Conservation (phyloP, 2,113 vertebrate genomes). For the Pandion haliaetus region DNA sequence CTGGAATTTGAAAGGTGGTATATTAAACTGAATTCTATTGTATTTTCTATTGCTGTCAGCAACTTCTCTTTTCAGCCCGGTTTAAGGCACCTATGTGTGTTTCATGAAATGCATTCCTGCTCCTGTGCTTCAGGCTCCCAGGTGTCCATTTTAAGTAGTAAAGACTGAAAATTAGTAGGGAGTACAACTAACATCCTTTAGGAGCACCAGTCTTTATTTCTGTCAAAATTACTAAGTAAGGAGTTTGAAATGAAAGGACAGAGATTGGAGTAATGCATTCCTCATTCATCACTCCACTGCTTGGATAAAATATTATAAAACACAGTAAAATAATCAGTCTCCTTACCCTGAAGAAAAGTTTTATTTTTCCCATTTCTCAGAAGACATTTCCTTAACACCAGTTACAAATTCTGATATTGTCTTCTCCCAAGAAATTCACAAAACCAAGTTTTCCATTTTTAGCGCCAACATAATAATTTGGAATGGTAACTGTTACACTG, state of each 20-base stretch:
- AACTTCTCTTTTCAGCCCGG: background rate
- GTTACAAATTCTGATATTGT: background rate
- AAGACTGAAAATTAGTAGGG: background rate
- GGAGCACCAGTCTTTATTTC: background rate
- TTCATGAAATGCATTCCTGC: background rate
- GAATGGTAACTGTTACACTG: background rate
- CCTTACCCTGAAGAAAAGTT: background rate
- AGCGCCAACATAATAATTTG: background rate
- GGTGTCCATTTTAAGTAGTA: background rate
- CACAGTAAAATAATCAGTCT: background rate
- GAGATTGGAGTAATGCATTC: background rate
- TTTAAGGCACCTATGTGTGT: background rate
- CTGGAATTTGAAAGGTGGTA: constrained; percentile 29
- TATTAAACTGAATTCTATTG: constrained; percentile 44
- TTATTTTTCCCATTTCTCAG: background rate
- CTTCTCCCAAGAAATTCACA: background rate
- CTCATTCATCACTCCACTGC: background rate
- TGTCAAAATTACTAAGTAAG: background rate
- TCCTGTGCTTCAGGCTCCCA: background rate
- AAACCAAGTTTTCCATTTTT: background rate
- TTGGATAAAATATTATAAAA: background rate
- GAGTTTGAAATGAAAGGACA: background rate
- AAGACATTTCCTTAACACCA: background rate
- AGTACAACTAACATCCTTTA: background rate
- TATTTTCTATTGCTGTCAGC: constrained; percentile 28